A percentile compares a stretch with the other conserved stretches of the same genome.
Evolutionary conservation across 2,113 vertebrate genomes (phyloP).

Genomic region (Agapornis roseicollis): DNA sequence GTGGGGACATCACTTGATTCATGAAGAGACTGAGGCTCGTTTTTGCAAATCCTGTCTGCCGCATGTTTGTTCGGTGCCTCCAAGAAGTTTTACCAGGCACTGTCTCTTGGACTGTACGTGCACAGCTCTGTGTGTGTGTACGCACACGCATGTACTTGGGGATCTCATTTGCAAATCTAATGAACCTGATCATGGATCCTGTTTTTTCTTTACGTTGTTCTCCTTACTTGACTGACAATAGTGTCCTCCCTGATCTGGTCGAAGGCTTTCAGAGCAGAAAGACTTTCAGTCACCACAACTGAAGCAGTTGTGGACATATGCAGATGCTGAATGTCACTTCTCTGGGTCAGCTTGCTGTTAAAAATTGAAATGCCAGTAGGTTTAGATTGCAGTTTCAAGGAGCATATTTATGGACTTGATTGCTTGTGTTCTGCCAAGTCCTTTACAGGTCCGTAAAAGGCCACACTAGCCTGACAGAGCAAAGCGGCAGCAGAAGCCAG

Average conservation of each 20-base stretch:
- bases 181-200: not conserved
- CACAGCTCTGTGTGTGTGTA: not conserved
- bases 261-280: not conserved
- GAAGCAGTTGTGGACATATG: not conserved
- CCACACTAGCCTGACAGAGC: not conserved
- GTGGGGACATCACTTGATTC: not conserved
- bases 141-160: rapidly evolving
- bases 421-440: not conserved
- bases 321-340: not conserved
- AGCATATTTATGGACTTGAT: not conserved
- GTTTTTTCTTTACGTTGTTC: not conserved
- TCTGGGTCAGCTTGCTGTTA: not conserved
- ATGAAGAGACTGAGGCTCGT: not conserved
- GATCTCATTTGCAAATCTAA: not conserved
- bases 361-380: not conserved
- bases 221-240: not conserved
- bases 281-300: not conserved
- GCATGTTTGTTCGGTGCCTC: not conserved
- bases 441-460: not conserved
- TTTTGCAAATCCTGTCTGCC: not conserved
- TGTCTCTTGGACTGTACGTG: not conserved
- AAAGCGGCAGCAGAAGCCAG: not conserved
- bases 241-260: not conserved
- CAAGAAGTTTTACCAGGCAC: not conserved
- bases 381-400: not conserved